Base-by-base conservation (phyloP, 2,797 vertebrate species). In the Esox lucius region DNA sequence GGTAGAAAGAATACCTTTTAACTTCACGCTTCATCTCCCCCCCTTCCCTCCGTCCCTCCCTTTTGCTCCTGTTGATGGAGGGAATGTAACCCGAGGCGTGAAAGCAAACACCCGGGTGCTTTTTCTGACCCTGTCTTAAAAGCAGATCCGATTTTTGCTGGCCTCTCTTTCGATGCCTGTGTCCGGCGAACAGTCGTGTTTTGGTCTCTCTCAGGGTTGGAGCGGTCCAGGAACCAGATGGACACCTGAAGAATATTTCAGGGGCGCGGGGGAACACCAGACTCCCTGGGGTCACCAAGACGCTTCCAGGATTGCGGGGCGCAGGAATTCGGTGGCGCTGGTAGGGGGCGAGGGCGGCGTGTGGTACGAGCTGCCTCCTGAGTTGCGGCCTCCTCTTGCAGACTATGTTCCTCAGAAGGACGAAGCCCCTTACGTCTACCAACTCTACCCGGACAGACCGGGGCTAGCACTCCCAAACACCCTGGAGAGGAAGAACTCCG, bases 191-290 rank as follows among this genome's bases (percentile, higher is more conserved):
- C 89, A 85, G 88, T 84, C 78, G 84, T 85, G 88, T 86, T 92
- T 96, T 19, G 93, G 92, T 79, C 93, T 93, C 75, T 95, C 94
- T 42, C 93, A 92, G 91, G 93, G 92, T 71, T 96, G 95, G 42
- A 46, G 42, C 42, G 9, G 22, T 61, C 22, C n/a, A 4, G 56
- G 56, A 61, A 56, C 12, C 22, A 1, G 56, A 12, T 13, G 56
- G 56, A 24, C 56, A 94, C 93, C 89, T 12, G 92, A 95, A 70
- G 91, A 91, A 12, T n/a, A 12, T n/a, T 90, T 87, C 87, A 89
- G 91, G 92, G 86, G 89, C 68, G 76, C 76, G 49, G 74, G 26
- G 67, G 91, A 74, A 67, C 75, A 2, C 88, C 81, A 17, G 19
- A 12, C 7, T n/a, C 26, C 1, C 28, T 5, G 31, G 24, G 75